Evolutionary conservation across 1,140 invertebrate genomes (phyloP).

Genomic region (Macrotrachela quadricornifera): DNA sequence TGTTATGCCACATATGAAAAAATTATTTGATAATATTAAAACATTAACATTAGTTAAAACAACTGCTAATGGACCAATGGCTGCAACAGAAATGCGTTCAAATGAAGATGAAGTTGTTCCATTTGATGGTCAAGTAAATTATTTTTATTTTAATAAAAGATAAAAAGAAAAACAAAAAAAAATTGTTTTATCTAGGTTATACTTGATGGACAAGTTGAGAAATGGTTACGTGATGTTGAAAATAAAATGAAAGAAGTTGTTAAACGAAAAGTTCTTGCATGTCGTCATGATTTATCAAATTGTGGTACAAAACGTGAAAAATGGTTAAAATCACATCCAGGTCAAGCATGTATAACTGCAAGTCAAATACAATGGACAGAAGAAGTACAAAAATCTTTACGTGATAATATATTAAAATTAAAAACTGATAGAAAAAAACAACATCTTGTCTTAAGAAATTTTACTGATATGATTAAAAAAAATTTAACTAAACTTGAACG

Average conservation of each 20-base stretch:
- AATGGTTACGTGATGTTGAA: conserved; percentile 47
- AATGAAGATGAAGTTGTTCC: conserved; percentile 54
- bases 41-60: conserved; percentile 27
- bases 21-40: conserved; percentile 32
- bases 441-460: conserved; percentile 37
- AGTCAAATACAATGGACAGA: conserved; percentile 38
- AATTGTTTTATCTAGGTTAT: no score
- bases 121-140: conserved; percentile 34
- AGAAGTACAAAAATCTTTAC: conserved; percentile 25
- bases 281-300: conserved; percentile 26
- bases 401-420: conserved; percentile 20
- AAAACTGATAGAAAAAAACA: conserved; percentile 48
- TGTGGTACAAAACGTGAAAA: conserved; percentile 30
- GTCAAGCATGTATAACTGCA: conserved; percentile 32
- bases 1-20: conserved; percentile 29
- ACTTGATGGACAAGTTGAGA: conserved; percentile 40
- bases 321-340: conserved; percentile 33
- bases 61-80: neutral
- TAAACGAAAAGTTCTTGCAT: conserved; percentile 26
- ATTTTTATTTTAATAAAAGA: conserved; percentile 54
- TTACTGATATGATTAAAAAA: conserved; percentile 50
- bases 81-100: conserved; percentile 52
- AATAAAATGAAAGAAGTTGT: conserved; percentile 30
- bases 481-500: conserved; percentile 49
- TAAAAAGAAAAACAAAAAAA: conserved; percentile 38